A percentile compares a stretch with the other conserved stretches of the same genome.
phyloP scores from a whole-genome alignment of 2,797 vertebrate species.

The Setipinna tenuifilis region DNA sequence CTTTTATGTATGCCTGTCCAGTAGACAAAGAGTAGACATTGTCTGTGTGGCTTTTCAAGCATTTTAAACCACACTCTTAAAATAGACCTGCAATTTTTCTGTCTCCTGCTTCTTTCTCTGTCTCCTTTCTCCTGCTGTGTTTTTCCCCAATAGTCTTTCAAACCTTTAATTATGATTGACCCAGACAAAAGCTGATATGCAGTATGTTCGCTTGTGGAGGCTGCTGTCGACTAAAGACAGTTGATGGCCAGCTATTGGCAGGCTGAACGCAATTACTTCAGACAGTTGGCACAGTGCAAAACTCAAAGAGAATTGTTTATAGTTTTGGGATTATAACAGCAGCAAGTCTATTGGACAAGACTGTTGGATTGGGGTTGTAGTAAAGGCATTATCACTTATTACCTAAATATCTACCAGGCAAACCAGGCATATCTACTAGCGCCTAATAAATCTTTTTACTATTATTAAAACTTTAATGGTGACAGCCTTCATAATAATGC shows the following conservation, averaged over 20 bases:
- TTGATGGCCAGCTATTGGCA: background rate
- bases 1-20: background rate
- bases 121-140: background rate
- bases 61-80: background rate
- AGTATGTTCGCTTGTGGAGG: background rate
- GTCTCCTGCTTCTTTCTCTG: background rate
- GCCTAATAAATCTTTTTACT: too few species aligned
- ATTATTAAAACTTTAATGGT: too few species aligned
- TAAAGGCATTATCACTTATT: background rate
- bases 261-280: background rate
- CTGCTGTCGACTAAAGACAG: background rate
- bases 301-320: background rate
- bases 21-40: background rate
- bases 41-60: background rate
- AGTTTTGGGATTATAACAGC: background rate
- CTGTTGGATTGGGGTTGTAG: background rate
- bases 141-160: background rate
- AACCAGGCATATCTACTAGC: too few species aligned
- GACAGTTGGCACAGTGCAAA: background rate
- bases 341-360: background rate
- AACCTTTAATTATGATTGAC: slow-evolving; percentile 1
- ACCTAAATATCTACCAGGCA: too few species aligned
- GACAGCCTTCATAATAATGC: too few species aligned
- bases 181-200: background rate
- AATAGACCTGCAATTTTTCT: background rate